Conservation (phyloP, 2,797 vertebrate genomes). For the Triplophysa yarkandensis region DNA sequence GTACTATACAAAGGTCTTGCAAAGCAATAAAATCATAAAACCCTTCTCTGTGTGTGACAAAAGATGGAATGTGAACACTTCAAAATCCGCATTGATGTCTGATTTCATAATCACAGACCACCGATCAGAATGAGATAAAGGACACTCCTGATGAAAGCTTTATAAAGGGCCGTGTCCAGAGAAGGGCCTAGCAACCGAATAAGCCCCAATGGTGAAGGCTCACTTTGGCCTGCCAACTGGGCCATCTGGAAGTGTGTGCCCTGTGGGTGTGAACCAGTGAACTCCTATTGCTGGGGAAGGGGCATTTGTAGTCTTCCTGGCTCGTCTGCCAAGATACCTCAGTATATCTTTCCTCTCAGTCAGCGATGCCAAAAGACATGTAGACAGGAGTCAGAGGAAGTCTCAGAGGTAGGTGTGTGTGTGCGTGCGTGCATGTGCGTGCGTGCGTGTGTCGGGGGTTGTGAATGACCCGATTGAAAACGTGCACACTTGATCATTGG, state of each 20-base stretch:
- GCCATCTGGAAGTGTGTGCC: slow-evolving; percentile 58
- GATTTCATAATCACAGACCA: slow-evolving; percentile 30
- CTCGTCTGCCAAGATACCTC: slow-evolving; percentile 49
- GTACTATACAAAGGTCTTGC: background rate
- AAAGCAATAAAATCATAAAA: background rate
- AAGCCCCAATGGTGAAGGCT: slow-evolving; percentile 26
- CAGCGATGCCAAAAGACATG: slow-evolving; percentile 48
- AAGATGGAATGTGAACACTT: background rate
- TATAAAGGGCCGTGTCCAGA: slow-evolving; percentile 6
- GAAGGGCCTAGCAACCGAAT: slow-evolving; percentile 38
- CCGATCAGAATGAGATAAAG: slow-evolving; percentile 22
- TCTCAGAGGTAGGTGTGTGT: slow-evolving; percentile 26
- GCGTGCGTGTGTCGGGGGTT: slow-evolving; percentile 9
- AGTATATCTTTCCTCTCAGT: slow-evolving; percentile 40
- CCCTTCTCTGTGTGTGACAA: accelerated
- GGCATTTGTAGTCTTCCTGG: slow-evolving; percentile 52
- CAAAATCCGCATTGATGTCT: background rate
- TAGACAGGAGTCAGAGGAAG: slow-evolving; percentile 41
- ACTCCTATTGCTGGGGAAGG: slow-evolving; percentile 46
- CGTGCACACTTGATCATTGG: background rate
- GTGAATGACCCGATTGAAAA: slow-evolving; percentile 30
- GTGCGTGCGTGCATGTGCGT: background rate
- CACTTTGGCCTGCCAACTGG: slow-evolving; percentile 51
- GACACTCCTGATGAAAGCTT: slow-evolving; percentile 18
- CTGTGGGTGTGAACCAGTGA: slow-evolving; percentile 52